Evolutionary conservation across 2,113 vertebrate genomes (phyloP).

Genomic region (Carlito syrichta): DNA sequence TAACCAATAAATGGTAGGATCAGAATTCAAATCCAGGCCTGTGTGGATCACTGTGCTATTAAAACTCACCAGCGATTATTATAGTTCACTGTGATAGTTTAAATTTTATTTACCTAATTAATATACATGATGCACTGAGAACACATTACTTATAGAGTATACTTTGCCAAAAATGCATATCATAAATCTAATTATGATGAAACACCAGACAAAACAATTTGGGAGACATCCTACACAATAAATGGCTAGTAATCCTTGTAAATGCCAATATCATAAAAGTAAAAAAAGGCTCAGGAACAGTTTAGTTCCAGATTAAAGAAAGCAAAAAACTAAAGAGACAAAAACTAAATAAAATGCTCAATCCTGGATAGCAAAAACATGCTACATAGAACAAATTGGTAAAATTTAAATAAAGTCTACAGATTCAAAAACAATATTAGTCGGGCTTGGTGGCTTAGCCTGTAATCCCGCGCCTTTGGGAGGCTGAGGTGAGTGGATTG

Average conservation of each 20-base stretch:
- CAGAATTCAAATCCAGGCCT: neutral
- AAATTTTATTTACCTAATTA: constrained; percentile 21
- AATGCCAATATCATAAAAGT: neutral
- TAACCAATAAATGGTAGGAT: neutral
- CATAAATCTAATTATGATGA: neutral
- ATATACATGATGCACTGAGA: neutral
- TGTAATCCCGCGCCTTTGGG: too few species aligned
- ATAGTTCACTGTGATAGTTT: neutral
- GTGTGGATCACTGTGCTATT: neutral
- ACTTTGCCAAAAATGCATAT: neutral
- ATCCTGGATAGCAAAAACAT: neutral
- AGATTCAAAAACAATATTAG: constrained; percentile 18
- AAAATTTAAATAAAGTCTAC: neutral
- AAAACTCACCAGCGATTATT: constrained; percentile 18
- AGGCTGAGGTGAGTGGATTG: too few species aligned
- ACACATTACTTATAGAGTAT: neutral
- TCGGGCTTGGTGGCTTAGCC: too few species aligned
- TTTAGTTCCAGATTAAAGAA: neutral
- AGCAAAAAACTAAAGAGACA: neutral
- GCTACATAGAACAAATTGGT: neutral
- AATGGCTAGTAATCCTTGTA: neutral
- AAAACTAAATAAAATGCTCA: neutral
- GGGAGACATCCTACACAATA: neutral
- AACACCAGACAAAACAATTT: neutral
- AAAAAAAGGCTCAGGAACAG: neutral